These are phyloP conservation scores for Ooceraea biroi DNA, from an alignment of 1,140 invertebrate genomes.

Conservation along the genomic window DNA sequence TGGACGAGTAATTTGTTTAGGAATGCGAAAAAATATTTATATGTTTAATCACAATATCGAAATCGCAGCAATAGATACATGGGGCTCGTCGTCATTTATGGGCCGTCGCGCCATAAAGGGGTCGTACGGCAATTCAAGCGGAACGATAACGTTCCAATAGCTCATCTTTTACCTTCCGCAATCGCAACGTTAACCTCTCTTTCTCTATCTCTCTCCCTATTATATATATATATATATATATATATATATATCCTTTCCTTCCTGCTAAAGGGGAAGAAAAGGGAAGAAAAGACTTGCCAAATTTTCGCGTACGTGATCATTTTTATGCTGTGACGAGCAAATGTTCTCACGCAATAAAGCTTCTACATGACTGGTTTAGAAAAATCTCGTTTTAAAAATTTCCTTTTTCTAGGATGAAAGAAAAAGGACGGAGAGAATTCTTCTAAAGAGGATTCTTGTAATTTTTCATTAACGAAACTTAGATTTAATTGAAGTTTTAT, in stretches of 20 bases:
- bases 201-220: not conserved
- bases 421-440: not conserved
- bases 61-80: not conserved
- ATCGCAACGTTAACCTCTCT: conserved; percentile 46
- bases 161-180: conserved; percentile 68
- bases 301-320: conserved; percentile 19
- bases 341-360: conserved; percentile 12
- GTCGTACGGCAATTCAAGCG: conserved; percentile 22
- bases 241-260: not conserved
- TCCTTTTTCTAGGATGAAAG: not conserved
- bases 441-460: not conserved
- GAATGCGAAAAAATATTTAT: conserved; percentile 26
- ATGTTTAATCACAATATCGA: conserved; percentile 21
- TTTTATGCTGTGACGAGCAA: not conserved
- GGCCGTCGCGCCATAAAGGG: conserved; percentile 27
- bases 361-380: not conserved
- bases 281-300: not conserved
- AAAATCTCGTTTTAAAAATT: conserved; percentile 3
- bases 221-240: not conserved
- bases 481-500: too few relatives aligned
- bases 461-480: not conserved
- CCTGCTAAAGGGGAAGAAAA: not conserved
- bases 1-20: not conserved
- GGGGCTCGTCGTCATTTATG: conserved; percentile 14
- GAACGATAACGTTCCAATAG: conserved; percentile 69